A percentile compares a stretch with the other conserved stretches of the same genome.
Conservation (phyloP, 1,140 invertebrate species). For the Trichogramma pretiosum region DNA sequence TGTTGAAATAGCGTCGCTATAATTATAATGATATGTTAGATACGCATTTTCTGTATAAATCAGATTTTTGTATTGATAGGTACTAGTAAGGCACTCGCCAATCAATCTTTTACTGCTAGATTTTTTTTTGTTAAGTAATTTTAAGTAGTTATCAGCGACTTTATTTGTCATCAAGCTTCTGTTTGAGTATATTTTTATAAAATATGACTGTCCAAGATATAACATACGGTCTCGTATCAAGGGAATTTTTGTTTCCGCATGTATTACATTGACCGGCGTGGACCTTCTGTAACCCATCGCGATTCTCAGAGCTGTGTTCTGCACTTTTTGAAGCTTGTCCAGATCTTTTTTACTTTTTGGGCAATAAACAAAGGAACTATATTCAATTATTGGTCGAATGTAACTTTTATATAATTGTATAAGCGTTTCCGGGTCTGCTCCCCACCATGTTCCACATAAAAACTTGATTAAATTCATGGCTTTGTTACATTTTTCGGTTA, state of each 20-base stretch:
- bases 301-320: neutral
- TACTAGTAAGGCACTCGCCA: no score
- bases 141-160: no score
- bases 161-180: no score
- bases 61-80: no score
- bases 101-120: no score
- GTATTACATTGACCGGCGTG: neutral
- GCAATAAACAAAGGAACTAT: conserved; percentile 3
- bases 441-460: conserved; percentile 6
- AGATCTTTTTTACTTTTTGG: neutral
- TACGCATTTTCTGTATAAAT: no score
- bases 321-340: neutral
- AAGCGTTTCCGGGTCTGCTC: neutral
- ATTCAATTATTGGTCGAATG: conserved; percentile 4
- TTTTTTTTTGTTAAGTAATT: no score
- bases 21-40: no score
- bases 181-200: no score
- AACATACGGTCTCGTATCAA: no score
- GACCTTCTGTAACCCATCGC: neutral
- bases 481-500: conserved; percentile 5
- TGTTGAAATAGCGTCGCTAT: no score
- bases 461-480: conserved; percentile 6
- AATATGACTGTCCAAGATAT: no score
- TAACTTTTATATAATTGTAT: conserved; percentile 3
- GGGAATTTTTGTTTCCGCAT: neutral